These are phyloP conservation scores for Apodemia zela DNA, from an alignment of 2,888 invertebrate genomes.

Conservation along the genomic window DNA sequence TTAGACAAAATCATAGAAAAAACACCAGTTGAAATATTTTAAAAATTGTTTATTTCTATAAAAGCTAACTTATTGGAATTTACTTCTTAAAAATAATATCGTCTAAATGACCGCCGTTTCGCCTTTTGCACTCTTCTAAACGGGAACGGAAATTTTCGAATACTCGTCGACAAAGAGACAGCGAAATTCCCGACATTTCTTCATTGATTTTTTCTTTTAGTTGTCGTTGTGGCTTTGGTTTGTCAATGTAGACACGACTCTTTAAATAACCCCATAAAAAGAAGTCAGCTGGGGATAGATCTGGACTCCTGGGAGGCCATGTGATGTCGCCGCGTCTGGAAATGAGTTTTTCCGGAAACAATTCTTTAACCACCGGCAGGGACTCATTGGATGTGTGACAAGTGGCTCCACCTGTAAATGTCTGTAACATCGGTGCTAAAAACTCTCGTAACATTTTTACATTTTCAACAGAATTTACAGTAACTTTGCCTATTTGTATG, in stretches of 20 bases:
- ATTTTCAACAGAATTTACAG: constrained; percentile 28
- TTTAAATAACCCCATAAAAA: constrained; percentile 28
- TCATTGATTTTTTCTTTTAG: constrained; percentile 28
- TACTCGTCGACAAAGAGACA: constrained; percentile 20
- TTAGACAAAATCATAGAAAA: too few relatives aligned
- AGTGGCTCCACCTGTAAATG: constrained; percentile 30
- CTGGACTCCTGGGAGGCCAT: constrained; percentile 34
- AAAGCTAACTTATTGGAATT: too few relatives aligned
- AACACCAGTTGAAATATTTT: too few relatives aligned
- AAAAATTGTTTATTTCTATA: too few relatives aligned
- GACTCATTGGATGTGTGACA: constrained; percentile 30
- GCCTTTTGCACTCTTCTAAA: constrained; percentile 26
- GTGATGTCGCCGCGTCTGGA: constrained; percentile 30
- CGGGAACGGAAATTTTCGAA: constrained; percentile 26
- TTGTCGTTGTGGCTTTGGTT: constrained; percentile 27
- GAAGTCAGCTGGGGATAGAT: constrained; percentile 27
- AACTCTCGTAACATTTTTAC: constrained; percentile 30
- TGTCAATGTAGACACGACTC: constrained; percentile 28
- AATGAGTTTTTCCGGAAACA: constrained; percentile 30
- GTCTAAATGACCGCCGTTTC: constrained; percentile 26
- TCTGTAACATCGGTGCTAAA: constrained; percentile 27
- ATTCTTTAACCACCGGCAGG: constrained; percentile 29
- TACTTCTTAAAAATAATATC: constrained; percentile 25
- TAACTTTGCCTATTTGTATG: neutral
- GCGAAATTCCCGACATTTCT: constrained; percentile 31